These are phyloP conservation scores for Catocala sponsa DNA, from an alignment of 2,888 invertebrate species.

Conservation along the genomic window DNA sequence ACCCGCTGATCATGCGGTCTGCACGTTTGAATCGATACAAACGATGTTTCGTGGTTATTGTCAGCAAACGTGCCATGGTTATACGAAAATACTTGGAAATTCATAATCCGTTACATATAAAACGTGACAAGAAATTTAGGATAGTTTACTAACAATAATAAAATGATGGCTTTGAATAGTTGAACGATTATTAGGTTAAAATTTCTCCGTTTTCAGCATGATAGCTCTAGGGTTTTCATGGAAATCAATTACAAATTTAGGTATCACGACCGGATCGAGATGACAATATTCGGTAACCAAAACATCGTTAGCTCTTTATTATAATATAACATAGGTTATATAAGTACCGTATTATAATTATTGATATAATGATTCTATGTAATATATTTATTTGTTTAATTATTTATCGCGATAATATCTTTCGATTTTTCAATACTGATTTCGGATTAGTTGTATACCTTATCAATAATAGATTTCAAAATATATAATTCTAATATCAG, in stretches of 20 bases:
- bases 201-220: not conserved
- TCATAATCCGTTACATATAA: no score
- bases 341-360: no score
- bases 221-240: conserved; percentile 14
- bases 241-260: conserved; percentile 10
- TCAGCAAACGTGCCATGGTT: no score
- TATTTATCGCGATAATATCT: no score
- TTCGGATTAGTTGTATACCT: not conserved
- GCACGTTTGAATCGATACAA: no score
- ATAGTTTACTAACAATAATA: no score
- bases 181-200: not conserved
- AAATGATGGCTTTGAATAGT: not conserved
- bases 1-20: conserved; percentile 5
- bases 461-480: conserved; percentile 15
- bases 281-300: not conserved
- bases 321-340: not conserved
- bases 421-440: not conserved
- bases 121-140: no score
- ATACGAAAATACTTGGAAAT: no score
- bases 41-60: no score
- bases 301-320: no score
- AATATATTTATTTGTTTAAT: no score
- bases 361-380: no score
- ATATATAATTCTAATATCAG: conserved; percentile 6
- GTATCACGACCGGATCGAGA: not conserved